A percentile compares a stretch with the other conserved stretches of the same genome.
Evolutionary conservation across 2,888 invertebrate genomes (phyloP).

Genomic region (Philereme transversata): DNA sequence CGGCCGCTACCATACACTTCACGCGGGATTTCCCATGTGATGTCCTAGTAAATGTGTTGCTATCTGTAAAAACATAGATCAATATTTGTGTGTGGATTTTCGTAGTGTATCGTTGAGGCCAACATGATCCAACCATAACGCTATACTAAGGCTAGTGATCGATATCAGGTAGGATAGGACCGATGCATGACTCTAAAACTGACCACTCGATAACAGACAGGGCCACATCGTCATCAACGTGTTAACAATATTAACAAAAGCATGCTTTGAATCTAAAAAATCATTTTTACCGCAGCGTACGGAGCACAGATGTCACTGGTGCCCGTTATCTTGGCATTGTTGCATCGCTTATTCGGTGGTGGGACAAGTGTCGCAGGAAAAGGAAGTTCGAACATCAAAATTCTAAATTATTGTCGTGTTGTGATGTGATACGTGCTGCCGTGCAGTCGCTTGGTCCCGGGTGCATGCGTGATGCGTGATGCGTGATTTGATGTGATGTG

Average conservation of each 20-base stretch:
- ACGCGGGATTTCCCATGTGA: conserved; percentile 38
- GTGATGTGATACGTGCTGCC: conserved; percentile 23
- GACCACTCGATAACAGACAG: conserved; percentile 43
- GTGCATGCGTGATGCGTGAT: conserved; percentile 26
- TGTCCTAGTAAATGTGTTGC: conserved; percentile 37
- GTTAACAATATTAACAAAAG: conserved; percentile 70
- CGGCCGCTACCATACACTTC: conserved; percentile 65
- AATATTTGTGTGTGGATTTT: conserved; percentile 35
- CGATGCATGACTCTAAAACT: conserved; percentile 65
- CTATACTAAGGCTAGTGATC: conserved; percentile 76
- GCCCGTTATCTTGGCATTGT: conserved; percentile 34
- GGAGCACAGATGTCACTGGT: conserved; percentile 38
- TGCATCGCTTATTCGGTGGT: conserved; percentile 43
- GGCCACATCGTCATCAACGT: conserved; percentile 57
- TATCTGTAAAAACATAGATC: conserved; percentile 24
- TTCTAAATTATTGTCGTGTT: conserved; percentile 26
- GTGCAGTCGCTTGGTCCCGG: conserved; percentile 22
- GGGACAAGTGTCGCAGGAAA: conserved; percentile 32
- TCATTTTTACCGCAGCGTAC: conserved; percentile 49
- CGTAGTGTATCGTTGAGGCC: conserved; percentile 66
- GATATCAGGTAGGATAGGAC: conserved; percentile 67
- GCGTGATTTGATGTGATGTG: neutral
- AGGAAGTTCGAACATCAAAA: conserved; percentile 29
- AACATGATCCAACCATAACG: conserved; percentile 72
- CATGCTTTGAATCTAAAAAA: conserved; percentile 60